Conservation (phyloP, 2,113 vertebrate species). For the Scopus umbretta region DNA sequence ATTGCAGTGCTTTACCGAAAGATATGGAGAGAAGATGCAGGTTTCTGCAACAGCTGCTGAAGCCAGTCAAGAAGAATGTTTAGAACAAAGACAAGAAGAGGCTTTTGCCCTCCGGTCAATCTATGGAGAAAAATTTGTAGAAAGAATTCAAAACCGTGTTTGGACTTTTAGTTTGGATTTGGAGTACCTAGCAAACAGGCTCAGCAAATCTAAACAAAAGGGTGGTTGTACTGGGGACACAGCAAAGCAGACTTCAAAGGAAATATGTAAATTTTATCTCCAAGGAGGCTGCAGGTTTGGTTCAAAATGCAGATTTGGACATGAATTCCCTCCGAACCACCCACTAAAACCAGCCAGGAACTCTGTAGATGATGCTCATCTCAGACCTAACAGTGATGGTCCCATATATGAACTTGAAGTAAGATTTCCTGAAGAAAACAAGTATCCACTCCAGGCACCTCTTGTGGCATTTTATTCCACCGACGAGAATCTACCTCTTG, state of each 20-base stretch:
- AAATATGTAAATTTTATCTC: constrained; percentile 86
- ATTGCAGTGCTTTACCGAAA: constrained; percentile 82
- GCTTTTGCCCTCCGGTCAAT: constrained; percentile 89
- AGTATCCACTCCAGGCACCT: constrained; percentile 90
- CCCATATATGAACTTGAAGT: constrained; percentile 89
- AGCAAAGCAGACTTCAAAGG: constrained; percentile 29
- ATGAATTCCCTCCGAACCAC: constrained; percentile 76
- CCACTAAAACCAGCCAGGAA: constrained; percentile 67
- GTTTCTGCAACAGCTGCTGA: constrained; percentile 50
- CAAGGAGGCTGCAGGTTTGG: constrained; percentile 89
- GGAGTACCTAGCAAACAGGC: constrained; percentile 61
- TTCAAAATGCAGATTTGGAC: constrained; percentile 86
- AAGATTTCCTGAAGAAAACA: constrained; percentile 86
- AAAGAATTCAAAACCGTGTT: constrained; percentile 87
- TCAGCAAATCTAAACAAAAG: constrained; percentile 50
- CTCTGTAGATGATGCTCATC: constrained; percentile 75
- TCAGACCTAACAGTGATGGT: constrained; percentile 32
- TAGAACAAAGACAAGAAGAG: constrained; percentile 87
- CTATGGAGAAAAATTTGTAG: constrained; percentile 88
- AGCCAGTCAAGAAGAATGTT: constrained; percentile 77
- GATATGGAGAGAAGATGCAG: constrained; percentile 75
- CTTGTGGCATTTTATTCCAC: constrained; percentile 92
- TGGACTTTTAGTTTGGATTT: constrained; percentile 88
- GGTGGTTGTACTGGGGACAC: neutral
- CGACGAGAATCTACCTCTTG: constrained; percentile 78